Conservation (phyloP, 2,888 invertebrate genomes). For the Mesoligia furuncula region DNA sequence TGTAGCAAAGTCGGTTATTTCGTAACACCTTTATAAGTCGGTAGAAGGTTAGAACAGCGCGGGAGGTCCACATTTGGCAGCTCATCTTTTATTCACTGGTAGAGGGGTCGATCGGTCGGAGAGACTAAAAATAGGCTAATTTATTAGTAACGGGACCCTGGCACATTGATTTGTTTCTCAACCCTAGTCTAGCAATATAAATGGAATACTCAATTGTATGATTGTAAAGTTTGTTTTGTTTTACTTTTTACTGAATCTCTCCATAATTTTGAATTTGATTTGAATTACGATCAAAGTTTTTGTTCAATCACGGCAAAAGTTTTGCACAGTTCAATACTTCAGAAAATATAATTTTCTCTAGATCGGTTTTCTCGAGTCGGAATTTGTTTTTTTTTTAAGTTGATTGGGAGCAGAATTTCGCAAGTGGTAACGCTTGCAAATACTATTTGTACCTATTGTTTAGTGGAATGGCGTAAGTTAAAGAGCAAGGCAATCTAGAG, state of each 20-base stretch:
- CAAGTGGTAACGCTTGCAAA: too few species aligned
- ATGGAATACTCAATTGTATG: constrained; percentile 43
- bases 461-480: not conserved
- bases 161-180: constrained; percentile 58
- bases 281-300: constrained; percentile 21
- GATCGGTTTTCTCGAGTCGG: too few species aligned
- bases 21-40: constrained; percentile 31
- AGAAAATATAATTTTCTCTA: constrained; percentile 9
- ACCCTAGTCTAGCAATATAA: constrained; percentile 61
- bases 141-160: constrained; percentile 68
- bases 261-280: constrained; percentile 27
- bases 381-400: not conserved
- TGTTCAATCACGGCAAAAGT: constrained; percentile 20
- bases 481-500: not conserved
- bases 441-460: not conserved
- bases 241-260: constrained; percentile 16
- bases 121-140: constrained; percentile 71
- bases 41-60: constrained; percentile 31
- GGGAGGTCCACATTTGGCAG: constrained; percentile 69
- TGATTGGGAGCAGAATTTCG: not conserved
- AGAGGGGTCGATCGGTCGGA: constrained; percentile 66
- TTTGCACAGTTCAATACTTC: constrained; percentile 9
- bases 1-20: constrained; percentile 12
- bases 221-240: constrained; percentile 32
- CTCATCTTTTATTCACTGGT: constrained; percentile 78